phyloP scores from a whole-genome alignment of 2,888 invertebrate genomes.

The Fragum fragum region DNA sequence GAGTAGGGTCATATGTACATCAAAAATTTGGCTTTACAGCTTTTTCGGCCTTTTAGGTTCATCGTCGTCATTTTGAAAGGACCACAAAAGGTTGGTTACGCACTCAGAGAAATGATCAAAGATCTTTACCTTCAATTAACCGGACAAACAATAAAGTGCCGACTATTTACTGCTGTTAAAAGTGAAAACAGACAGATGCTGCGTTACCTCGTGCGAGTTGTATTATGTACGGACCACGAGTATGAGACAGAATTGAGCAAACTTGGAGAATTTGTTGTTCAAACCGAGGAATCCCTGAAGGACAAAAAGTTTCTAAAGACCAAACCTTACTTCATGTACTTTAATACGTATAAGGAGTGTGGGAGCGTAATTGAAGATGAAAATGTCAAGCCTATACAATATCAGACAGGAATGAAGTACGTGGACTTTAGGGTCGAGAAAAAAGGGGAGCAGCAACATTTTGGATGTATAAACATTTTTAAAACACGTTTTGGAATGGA shows the following conservation, averaged over 20 bases:
- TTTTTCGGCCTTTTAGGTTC: slow-evolving; percentile 7
- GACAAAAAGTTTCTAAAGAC: slow-evolving; percentile 7
- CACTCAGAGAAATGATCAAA: slow-evolving; percentile 17
- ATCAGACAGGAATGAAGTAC: not conserved
- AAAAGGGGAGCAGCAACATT: not conserved
- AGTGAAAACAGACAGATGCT: not conserved
- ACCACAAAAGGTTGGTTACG: slow-evolving; percentile 9
- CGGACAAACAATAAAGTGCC: not conserved
- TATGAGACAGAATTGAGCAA: not conserved
- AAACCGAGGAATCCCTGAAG: not conserved
- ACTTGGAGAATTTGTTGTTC: not conserved
- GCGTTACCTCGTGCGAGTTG: slow-evolving; percentile 9
- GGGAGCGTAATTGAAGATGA: not conserved
- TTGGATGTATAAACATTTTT: not conserved
- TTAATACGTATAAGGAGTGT: not conserved
- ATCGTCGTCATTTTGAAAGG: slow-evolving; percentile 18
- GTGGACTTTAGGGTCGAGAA: not conserved
- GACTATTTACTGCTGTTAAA: slow-evolving; percentile 19
- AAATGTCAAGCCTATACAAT: slow-evolving; percentile 10
- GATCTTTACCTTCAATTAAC: not conserved
- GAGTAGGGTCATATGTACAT: too few species aligned
- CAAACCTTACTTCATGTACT: not conserved
- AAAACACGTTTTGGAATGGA: not conserved
- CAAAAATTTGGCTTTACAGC: too few species aligned
- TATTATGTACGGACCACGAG: slow-evolving; percentile 7